Conservation (phyloP, 2,888 invertebrate species). For the Corbicula japonica region DNA sequence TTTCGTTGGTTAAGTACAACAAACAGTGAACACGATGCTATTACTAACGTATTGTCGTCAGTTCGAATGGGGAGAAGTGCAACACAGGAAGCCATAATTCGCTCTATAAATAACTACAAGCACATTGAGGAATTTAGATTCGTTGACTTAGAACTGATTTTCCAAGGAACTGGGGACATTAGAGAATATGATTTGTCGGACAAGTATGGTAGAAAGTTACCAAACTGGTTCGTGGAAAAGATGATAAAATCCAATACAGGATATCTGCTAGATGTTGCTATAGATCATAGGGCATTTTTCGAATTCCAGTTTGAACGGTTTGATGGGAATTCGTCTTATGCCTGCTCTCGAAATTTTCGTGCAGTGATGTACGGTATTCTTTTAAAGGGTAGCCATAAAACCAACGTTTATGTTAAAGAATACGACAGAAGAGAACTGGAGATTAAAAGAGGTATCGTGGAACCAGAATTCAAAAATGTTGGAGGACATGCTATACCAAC, state of each 20-base stretch:
- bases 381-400: too few relatives aligned
- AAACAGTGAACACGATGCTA: not conserved
- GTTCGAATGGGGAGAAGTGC: slow-evolving; percentile 70
- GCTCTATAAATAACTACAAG: slow-evolving; percentile 82
- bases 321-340: slow-evolving; percentile 70
- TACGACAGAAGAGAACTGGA: slow-evolving; percentile 69
- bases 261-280: slow-evolving; percentile 88
- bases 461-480: slow-evolving; percentile 48
- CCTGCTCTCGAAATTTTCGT: slow-evolving; percentile 74
- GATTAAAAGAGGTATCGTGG: slow-evolving; percentile 53
- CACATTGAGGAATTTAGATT: slow-evolving; percentile 36
- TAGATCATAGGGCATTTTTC: slow-evolving; percentile 78
- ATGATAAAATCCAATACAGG: slow-evolving; percentile 89
- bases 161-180: too few relatives aligned
- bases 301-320: slow-evolving; percentile 80
- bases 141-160: not conserved
- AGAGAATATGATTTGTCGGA: slow-evolving; percentile 9
- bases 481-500: not conserved
- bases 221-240: slow-evolving; percentile 90
- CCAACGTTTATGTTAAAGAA: slow-evolving; percentile 64
- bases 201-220: slow-evolving; percentile 82
- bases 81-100: too few relatives aligned
- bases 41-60: slow-evolving; percentile 85
- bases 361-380: slow-evolving; percentile 80
- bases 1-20: slow-evolving; percentile 90